Conservation (phyloP, 2,797 vertebrate species). For the Anas bernieri region DNA sequence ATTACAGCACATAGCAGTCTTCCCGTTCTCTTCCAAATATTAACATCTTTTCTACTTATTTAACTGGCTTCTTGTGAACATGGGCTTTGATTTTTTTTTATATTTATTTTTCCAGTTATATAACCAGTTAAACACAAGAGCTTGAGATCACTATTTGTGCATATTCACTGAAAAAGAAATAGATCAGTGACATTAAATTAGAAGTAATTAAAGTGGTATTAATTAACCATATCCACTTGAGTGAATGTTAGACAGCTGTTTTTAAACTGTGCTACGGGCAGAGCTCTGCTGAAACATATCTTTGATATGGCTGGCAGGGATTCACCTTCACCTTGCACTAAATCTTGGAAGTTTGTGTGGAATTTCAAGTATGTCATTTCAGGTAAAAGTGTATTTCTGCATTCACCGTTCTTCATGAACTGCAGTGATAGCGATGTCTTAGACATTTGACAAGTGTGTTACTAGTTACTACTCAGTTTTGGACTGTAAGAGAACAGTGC, state of each 20-base stretch:
- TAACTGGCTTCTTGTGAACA: background rate
- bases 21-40: background rate
- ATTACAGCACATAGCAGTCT: background rate
- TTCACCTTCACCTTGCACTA: background rate
- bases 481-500: background rate
- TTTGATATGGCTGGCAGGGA: background rate
- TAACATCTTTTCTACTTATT: background rate
- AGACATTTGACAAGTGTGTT: background rate
- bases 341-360: background rate
- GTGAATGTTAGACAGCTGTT: background rate
- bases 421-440: background rate
- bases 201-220: slow-evolving; percentile 20
- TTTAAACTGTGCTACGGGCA: slow-evolving; percentile 2
- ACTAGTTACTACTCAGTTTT: background rate
- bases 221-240: slow-evolving; percentile 25
- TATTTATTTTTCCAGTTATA: background rate
- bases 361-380: background rate
- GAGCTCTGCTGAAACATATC: background rate
- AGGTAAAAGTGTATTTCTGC: background rate
- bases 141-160: background rate
- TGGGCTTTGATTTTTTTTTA: background rate
- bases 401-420: background rate
- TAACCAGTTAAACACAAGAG: background rate
- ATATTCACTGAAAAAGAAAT: background rate
- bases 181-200: background rate